Evolutionary conservation across 1,140 invertebrate species (phyloP).

Genomic region (Melitaea cinxia): DNA sequence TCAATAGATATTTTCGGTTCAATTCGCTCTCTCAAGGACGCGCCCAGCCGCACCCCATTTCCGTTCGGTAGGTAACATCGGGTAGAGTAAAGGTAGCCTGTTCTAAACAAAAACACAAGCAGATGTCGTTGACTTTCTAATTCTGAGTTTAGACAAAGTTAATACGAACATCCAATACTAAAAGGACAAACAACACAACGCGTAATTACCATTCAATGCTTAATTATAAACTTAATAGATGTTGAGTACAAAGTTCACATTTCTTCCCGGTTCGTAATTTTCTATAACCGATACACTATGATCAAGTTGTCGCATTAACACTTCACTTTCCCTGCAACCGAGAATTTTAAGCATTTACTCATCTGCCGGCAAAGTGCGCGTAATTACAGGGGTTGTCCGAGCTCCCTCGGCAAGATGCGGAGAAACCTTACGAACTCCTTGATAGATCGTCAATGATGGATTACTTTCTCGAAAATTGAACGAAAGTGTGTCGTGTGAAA

Average conservation of each 20-base stretch:
- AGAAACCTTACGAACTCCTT: slow-evolving; percentile 50
- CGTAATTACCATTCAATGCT: neutral
- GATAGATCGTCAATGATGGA: slow-evolving; percentile 71
- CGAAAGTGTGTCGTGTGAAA: slow-evolving; percentile 74
- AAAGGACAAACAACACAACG: no score
- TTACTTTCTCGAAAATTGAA: slow-evolving; percentile 77
- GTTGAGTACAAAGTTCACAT: slow-evolving; percentile 52
- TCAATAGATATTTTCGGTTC: slow-evolving; percentile 62
- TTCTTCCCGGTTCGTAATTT: slow-evolving; percentile 56
- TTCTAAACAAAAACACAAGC: slow-evolving; percentile 48
- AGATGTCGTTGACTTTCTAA: slow-evolving; percentile 32
- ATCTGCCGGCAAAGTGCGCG: slow-evolving; percentile 69
- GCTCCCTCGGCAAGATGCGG: slow-evolving; percentile 40
- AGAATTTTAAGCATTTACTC: slow-evolving; percentile 77
- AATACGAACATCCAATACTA: no score
- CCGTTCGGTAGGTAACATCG: slow-evolving; percentile 47
- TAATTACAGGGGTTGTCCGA: slow-evolving; percentile 71
- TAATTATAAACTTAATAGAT: slow-evolving; percentile 17
- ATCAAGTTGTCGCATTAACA: slow-evolving; percentile 77
- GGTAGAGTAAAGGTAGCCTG: slow-evolving; percentile 35
- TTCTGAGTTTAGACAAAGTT: neutral
- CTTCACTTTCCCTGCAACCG: slow-evolving; percentile 72
- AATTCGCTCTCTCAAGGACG: slow-evolving; percentile 64
- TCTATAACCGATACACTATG: slow-evolving; percentile 62
- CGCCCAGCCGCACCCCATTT: slow-evolving; percentile 69